phyloP scores from a whole-genome alignment of 92 coral and sea anemone genomes.

The Blastomussa wellsi region DNA sequence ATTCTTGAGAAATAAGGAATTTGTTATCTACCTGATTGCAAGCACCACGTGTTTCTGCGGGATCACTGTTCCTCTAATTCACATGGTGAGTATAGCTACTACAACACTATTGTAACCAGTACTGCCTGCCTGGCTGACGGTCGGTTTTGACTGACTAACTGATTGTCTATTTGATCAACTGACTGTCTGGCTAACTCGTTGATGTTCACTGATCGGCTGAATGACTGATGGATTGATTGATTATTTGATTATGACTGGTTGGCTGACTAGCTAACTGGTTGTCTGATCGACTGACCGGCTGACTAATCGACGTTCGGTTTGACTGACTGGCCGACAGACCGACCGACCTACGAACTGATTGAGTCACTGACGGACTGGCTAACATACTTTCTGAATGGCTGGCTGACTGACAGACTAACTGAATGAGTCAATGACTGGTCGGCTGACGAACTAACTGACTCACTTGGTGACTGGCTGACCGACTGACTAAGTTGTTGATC shows the following conservation, averaged over 20 bases:
- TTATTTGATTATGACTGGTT: background rate
- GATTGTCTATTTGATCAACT: background rate
- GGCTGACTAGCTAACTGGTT: background rate
- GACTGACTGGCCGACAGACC: background rate
- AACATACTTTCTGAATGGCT: background rate
- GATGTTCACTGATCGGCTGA: background rate
- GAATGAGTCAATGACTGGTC: background rate
- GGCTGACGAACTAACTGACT: background rate
- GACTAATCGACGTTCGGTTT: background rate
- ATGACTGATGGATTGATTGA: background rate
- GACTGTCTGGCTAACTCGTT: background rate
- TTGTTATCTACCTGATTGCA: conserved; percentile 8
- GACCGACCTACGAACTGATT: too few relatives aligned
- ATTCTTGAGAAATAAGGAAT: conserved; percentile 11
- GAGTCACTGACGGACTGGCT: too few relatives aligned
- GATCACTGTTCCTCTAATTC: conserved; percentile 21
- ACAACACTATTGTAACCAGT: background rate
- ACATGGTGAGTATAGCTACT: conserved; percentile 19
- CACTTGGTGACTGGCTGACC: background rate
- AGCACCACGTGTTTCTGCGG: conserved; percentile 10
- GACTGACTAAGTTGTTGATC: background rate
- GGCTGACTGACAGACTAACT: background rate
- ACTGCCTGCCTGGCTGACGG: background rate
- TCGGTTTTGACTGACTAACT: background rate
- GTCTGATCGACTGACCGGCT: background rate